Evolutionary conservation across 2,113 vertebrate genomes (phyloP), one percentile per base, ranked within the genome.

Genomic region (Chauna torquata): DNA sequence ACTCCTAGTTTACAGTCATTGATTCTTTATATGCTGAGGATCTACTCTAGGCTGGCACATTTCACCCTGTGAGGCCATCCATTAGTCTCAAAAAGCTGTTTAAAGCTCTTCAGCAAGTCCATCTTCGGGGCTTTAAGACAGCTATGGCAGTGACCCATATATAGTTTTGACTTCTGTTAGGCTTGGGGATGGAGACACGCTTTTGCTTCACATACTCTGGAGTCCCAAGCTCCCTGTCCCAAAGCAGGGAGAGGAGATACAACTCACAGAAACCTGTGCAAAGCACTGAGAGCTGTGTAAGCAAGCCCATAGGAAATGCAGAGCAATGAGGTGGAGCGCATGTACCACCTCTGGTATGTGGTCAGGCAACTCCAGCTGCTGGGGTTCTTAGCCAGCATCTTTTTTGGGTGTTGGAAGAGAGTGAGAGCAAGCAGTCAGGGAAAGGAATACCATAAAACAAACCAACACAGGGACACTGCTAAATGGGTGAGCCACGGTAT

Each of bases 1-100:
- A 80, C 81, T 97, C 57, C 92, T 97, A 76, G 83, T 94, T 97
- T 97, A 97, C 94, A 97, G 97, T 97, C 94, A 96, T 92, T 97
- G 97, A 97, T 95, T 97, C 97, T 92, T 92, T 96, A 92, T 91
- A 91, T 66, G 80, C 91, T 61, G 92, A 91, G 83, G 65, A 84
- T 87, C 96, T 87, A 44, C 94, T 97, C 45, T 34, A 85, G 84
- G 81, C 74, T 94, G 92, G 57, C 91, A 95, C 83, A 87, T 94
- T 94, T 94, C 95, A 88, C 81, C 78, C 86, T 87, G 62, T 87
- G 92, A 97, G 95, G 62, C 50, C 92, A 89, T 82, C 92, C 86
- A 94, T 95, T 95, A 95, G 70, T 82, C 70, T 94, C 86, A 89
- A 94, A 92, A 54, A 0, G 0, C 82, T 88, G 27, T 86, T 95